Base-by-base conservation (phyloP, 2,888 invertebrate genomes). In the Dryobota labecula region DNA sequence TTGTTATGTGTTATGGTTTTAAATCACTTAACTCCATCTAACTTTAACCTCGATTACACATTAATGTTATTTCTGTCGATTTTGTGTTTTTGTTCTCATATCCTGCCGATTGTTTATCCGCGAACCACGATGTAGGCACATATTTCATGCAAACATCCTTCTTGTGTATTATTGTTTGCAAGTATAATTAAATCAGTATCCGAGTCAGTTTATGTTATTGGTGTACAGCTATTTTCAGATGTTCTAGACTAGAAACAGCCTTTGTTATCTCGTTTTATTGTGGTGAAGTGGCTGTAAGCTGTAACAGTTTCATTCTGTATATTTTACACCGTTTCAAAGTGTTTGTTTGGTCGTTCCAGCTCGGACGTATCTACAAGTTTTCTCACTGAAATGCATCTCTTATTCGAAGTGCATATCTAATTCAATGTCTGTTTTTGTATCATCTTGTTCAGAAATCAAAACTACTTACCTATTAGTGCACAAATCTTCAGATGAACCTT, bases 81-180 rank as follows among this genome's bases (percentile, higher is more conserved):
- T 83, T 80, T 73, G 62, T 87, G 83, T 87, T 86, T 81, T 74
- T 78, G 81, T 67, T 80, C 78, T 71, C 76, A 81, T 85, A 86
- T 86, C 86, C 86, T 86, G 82, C 41, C 64, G 47, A 81, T 82
- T 83, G 83, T 85, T 87, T 87, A 83, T 74, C 58, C 41, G n/a
- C 61, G 8, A 62, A 76, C 66, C 70, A 61, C 76, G 84, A 45
- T 70, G 70, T 79, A 78, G 78, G 81, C 83, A 78, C 74, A 81
- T 70, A 80, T 72, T 82, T 67, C 65, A 76, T 73, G 73, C 80
- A 86, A 84, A 84, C 82, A 86, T 80, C 75, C 77, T 73, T 73
- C 71, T 74, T 73, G 68, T 66, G 58, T 76, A 71, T 74, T 56
- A 73, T 74, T 67, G 70, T 83, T 84, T 84, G 80, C 78, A 69